Evolutionary conservation across 53 echinoderm and acorn worm genomes (phyloP).

Genomic region (Paracentrotus lividus): DNA sequence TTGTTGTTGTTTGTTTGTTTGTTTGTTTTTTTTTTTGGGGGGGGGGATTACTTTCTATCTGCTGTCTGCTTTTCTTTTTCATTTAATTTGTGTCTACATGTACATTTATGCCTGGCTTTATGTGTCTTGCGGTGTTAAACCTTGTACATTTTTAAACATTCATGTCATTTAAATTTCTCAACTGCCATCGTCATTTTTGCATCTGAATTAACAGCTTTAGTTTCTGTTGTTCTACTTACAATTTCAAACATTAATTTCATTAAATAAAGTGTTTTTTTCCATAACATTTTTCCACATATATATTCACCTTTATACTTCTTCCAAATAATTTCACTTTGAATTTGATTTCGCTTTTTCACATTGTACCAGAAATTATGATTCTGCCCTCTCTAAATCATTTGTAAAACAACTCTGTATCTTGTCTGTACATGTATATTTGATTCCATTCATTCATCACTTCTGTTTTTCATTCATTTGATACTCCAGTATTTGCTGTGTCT

Average conservation of each 20-base stretch:
- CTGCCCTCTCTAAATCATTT: not conserved
- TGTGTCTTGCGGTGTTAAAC: too few relatives aligned
- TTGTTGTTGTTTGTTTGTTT: not conserved
- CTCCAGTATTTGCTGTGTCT: not conserved
- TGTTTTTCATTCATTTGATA: not conserved
- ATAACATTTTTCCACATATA: not conserved
- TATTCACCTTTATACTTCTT: not conserved
- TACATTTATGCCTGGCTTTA: too few relatives aligned
- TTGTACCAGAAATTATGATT: not conserved
- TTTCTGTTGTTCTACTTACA: not conserved
- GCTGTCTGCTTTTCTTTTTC: not conserved
- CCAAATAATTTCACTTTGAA: not conserved
- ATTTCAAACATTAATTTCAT: not conserved
- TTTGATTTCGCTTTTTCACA: not conserved
- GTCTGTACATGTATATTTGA: not conserved
- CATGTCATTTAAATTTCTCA: not conserved
- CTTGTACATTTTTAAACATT: not conserved
- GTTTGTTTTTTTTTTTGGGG: not conserved
- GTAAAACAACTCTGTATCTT: not conserved
- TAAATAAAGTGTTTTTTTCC: not conserved
- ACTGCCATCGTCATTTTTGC: not conserved
- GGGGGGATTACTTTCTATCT: too few relatives aligned
- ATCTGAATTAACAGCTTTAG: not conserved
- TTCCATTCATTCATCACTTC: not conserved
- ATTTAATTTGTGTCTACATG: too few relatives aligned